phyloP scores from a whole-genome alignment of 2,113 vertebrate species.

The Hippocampus comes region DNA sequence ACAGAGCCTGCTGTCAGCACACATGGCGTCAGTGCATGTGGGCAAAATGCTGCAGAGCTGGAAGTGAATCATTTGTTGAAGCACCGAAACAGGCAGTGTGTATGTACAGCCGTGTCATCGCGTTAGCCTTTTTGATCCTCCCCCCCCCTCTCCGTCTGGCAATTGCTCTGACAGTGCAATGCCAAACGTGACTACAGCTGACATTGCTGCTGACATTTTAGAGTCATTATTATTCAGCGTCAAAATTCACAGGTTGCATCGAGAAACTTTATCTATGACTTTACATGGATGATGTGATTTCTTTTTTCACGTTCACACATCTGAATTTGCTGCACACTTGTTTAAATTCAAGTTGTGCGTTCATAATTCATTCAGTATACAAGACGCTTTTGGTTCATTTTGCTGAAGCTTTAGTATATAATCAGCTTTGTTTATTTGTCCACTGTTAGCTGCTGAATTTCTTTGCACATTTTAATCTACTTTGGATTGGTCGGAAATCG shows the following conservation, averaged over 20 bases:
- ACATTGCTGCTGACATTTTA: conserved; percentile 3
- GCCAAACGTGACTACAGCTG: conserved; percentile 6
- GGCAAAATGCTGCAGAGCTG: conserved; percentile 25
- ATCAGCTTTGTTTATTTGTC: background rate
- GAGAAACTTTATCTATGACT: background rate
- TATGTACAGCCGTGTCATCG: conserved; percentile 21
- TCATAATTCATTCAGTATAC: background rate
- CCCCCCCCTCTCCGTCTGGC: conserved; percentile 6
- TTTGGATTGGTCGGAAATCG: background rate
- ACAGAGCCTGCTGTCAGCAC: conserved; percentile 42
- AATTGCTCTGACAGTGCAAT: background rate
- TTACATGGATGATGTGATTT: background rate
- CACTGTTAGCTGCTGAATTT: background rate
- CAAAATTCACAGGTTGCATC: background rate
- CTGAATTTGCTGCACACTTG: background rate
- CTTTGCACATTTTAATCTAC: background rate
- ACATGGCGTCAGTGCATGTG: conserved; percentile 32
- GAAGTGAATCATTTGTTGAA: conserved; percentile 36
- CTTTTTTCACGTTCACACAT: background rate
- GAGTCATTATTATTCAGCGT: background rate
- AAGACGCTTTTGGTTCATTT: background rate
- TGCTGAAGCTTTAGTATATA: background rate
- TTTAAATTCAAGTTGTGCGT: background rate
- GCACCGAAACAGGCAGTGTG: conserved; percentile 9
- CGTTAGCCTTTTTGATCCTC: conserved; percentile 11